phyloP scores from a whole-genome alignment of 2,113 vertebrate genomes.

The Eurypyga helias region DNA sequence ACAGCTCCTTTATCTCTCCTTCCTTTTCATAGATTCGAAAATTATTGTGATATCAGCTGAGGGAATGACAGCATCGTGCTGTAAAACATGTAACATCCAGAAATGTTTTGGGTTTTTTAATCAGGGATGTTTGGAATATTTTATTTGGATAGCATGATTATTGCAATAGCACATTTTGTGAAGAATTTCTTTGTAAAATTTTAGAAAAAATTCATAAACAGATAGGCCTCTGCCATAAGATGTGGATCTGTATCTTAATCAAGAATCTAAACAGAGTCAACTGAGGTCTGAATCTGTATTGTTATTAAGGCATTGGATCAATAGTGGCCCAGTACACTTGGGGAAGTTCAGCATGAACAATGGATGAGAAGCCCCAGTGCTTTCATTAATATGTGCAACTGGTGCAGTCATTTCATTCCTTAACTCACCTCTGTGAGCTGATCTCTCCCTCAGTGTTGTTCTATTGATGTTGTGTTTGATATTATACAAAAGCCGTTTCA shows the following conservation, averaged over 20 bases:
- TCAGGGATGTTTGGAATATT: not conserved
- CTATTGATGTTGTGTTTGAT: not conserved
- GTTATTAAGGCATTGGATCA: not conserved
- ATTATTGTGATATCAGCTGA: not conserved
- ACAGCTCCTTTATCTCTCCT: not conserved
- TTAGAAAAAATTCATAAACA: not conserved
- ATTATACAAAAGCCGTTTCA: not conserved
- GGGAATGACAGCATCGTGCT: not conserved
- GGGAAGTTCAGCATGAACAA: not conserved
- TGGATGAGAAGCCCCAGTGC: not conserved
- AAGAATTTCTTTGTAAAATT: not conserved
- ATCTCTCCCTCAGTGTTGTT: not conserved
- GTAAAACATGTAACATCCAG: not conserved
- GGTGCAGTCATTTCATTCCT: not conserved
- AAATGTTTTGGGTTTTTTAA: not conserved
- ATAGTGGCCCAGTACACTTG: not conserved
- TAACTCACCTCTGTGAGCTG: not conserved
- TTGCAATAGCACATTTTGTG: not conserved
- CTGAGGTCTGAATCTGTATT: not conserved
- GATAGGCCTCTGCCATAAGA: not conserved
- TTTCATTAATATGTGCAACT: not conserved
- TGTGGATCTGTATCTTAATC: not conserved
- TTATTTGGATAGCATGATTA: not conserved
- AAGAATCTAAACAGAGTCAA: not conserved
- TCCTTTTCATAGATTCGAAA: not conserved